These are phyloP conservation scores for Nymphalis polychloros DNA, from an alignment of 2,888 invertebrate genomes.

Conservation along the genomic window DNA sequence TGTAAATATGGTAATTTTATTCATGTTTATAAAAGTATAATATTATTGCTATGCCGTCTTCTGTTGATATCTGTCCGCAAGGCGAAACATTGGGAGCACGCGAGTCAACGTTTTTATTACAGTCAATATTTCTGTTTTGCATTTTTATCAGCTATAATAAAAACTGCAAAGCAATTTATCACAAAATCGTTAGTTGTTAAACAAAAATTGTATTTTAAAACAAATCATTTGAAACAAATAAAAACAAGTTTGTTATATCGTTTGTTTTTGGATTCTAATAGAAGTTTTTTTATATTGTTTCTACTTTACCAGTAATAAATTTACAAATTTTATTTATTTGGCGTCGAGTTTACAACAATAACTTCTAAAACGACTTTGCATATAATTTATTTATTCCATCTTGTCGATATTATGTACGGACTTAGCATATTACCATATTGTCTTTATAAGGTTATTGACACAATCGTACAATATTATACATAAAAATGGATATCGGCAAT, in stretches of 20 bases:
- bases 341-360: too few species aligned
- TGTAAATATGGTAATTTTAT: conserved; percentile 9
- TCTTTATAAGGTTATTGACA: too few species aligned
- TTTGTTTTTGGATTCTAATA: too few species aligned
- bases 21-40: conserved; percentile 7
- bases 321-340: too few species aligned
- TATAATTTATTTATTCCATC: too few species aligned
- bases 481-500: too few species aligned
- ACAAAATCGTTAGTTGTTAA: conserved; percentile 3
- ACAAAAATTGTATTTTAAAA: conserved; percentile 6
- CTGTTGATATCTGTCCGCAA: conserved; percentile 11
- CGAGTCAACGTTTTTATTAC: conserved; percentile 31
- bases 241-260: neutral
- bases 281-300: too few species aligned
- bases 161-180: conserved; percentile 8
- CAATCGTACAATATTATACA: too few species aligned
- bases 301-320: too few species aligned
- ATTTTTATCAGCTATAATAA: conserved; percentile 28
- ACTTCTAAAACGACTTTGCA: too few species aligned
- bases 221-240: neutral
- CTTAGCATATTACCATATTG: too few species aligned
- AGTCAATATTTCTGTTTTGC: conserved; percentile 26
- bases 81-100: conserved; percentile 12
- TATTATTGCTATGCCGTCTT: conserved; percentile 7
- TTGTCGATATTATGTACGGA: too few species aligned